Base-by-base conservation (phyloP, 2,113 vertebrate species). In the Brachirus orientalis region DNA sequence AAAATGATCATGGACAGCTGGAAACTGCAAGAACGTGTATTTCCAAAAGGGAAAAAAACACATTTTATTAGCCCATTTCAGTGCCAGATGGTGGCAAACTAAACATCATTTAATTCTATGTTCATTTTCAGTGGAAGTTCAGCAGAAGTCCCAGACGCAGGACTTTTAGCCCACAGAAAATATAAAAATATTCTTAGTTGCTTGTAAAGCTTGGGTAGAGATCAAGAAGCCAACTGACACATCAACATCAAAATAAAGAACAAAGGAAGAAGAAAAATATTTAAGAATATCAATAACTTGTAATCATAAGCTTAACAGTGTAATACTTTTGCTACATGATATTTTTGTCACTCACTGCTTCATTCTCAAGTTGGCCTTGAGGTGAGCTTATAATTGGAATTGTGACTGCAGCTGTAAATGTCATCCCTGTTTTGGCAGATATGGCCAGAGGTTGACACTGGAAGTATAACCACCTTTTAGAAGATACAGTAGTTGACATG, bases 381-480 rank as follows among this genome's bases (percentile, higher is more conserved):
- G 28, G 38, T 22, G 38, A 52, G 45, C 11, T 56, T 28, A 56
- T 46, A 38, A 36, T 46, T 60, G 62, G 38, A 58, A 43, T 57
- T 4, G 2, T 14, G 36, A 20, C 56, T 40, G 35, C 48, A 47
- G 45, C 59, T 76, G 13, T 68, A 69, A 33, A 61, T 65, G 55
- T 2, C 33, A 19, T 37, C 45, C 38, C 4, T 13, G 11, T 17
- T 61, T 43, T 66, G 65, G 22, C 60, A 60, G 52, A 51, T 75
- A 18, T 33, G 56, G 70, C 59, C 57, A 35, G 19, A 67, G n/a
- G 36, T 46, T 4, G n/a, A 47, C 43, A 8, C 22, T 69, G 12
- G 9, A 28, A 50, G 33, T 38, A 43, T 37, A 22, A 67, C 33
- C 64, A 51, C 55, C 46, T 76, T 82, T 53, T 75, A 61, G 47